A percentile compares a stretch with the other conserved stretches of the same genome.
Evolutionary conservation across 1,140 invertebrate species (phyloP).

Genomic region (Cydia pomonella): DNA sequence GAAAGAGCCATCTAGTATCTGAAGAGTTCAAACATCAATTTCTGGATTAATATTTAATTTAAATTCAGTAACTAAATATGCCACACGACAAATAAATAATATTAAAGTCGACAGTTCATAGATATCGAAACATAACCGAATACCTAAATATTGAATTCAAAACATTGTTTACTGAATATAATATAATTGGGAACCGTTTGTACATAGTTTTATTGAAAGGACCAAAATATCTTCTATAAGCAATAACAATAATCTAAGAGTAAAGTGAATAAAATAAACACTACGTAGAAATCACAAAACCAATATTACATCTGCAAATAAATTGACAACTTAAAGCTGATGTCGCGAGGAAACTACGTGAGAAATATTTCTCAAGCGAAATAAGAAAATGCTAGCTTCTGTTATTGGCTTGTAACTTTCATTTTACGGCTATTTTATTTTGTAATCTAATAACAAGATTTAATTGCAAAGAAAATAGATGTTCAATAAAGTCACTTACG

Average conservation of each 20-base stretch:
- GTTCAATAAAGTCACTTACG: too few species aligned
- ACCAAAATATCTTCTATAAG: not conserved
- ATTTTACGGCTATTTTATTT: not conserved
- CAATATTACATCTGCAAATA: conserved; percentile 8
- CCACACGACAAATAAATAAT: too few species aligned
- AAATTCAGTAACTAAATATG: too few species aligned
- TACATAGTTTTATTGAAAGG: not conserved
- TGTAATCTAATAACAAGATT: not conserved
- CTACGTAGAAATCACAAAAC: not conserved
- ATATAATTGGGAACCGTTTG: too few species aligned
- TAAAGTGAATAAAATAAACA: not conserved
- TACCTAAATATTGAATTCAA: too few species aligned
- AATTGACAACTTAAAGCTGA: not conserved
- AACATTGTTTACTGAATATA: too few species aligned
- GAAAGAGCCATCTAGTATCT: too few species aligned
- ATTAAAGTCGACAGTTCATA: too few species aligned
- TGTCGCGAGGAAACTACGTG: not conserved
- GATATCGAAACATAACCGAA: too few species aligned
- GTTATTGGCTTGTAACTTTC: not conserved
- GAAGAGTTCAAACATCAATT: too few species aligned
- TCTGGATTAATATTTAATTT: too few species aligned
- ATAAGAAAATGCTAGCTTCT: not conserved
- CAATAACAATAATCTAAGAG: not conserved
- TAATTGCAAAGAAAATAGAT: not conserved
- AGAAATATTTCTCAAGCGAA: not conserved